Percentiles rank a stretch among this genome's conserved stretches.
Evolutionary conservation across 2,113 vertebrate species (phyloP).

Genomic region (Natator depressus): DNA sequence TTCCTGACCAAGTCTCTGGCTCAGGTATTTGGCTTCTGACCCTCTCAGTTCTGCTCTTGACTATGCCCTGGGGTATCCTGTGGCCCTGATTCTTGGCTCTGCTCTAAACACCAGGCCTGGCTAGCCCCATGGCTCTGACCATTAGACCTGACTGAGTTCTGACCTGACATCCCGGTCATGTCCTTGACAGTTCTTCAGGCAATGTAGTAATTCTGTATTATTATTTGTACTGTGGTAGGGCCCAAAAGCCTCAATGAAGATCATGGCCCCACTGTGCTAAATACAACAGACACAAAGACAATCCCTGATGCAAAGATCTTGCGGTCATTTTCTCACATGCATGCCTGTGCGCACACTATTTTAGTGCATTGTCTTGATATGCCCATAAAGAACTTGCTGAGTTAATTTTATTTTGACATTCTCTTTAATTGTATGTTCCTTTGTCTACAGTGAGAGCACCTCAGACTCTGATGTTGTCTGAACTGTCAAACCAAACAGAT

Average conservation of each 20-base stretch:
- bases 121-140: too few species aligned
- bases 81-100: too few species aligned
- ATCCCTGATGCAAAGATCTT: rapidly evolving
- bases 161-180: too few species aligned
- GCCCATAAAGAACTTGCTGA: neutral
- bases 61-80: too few species aligned
- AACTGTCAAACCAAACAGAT: neutral
- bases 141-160: too few species aligned
- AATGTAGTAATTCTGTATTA: neutral
- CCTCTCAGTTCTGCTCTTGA: too few species aligned
- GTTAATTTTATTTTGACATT: neutral
- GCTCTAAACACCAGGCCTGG: too few species aligned
- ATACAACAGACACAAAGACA: neutral
- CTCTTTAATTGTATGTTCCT: neutral
- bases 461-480: neutral
- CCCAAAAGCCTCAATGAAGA: neutral
- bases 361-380: neutral
- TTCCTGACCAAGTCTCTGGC: too few species aligned
- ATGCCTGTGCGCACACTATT: neutral
- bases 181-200: neutral
- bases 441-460: neutral
- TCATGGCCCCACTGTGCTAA: neutral
- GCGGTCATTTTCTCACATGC: neutral
- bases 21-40: too few species aligned
- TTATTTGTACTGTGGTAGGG: rapidly evolving